Evolutionary conservation across 64 coral and sea anemone species (phyloP), one percentile per base, ranked within the genome.

Genomic region (Montipora cactus): DNA sequence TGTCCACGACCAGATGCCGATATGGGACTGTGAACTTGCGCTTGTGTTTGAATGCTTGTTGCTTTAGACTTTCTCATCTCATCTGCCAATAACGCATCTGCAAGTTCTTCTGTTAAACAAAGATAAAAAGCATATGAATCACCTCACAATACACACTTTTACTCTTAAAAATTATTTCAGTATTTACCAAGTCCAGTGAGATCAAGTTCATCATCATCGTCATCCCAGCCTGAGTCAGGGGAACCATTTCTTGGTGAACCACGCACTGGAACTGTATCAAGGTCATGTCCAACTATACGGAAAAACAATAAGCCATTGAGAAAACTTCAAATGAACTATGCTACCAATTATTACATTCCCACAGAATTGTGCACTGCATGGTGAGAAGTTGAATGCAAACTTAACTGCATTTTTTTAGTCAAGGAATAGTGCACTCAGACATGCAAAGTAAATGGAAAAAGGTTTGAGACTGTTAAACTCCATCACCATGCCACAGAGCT

Each of bases 151-250:
- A 37, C 37, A 37, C 37, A 37, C 37, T 37, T 37, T 37, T 37
- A 37, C 37, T 37, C 37, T 37, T 37, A 37, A 11, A 57, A 11
- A 6, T 57, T 11, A 57, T 8, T 8, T 8, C 11, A 57, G 11
- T 45, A 19, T 20, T 90, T 84, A 97, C 95, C 95, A 70, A 97
- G 89, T 18, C 93, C 95, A 64, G 61, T 14, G 21, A 94, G 79
- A 81, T 97, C 84, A 70, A 97, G 95, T 46, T 97, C 95, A 19
- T 94, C 95, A 46, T 97, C 89, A 59, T 95, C 82, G 68, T 91
- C 89, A 79, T 92, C 95, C 59, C 50, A 86, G 8, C 82, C 82
- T 47, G 82, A 86, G 9, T 94, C 85, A 49, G 78, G 49, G 15
- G 23, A 79, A 23, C 76, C 87, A 44, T 79, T 83, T 8, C 44